Base-by-base conservation (phyloP, 2,113 vertebrate species). In the Tachysurus fulvidraco region DNA sequence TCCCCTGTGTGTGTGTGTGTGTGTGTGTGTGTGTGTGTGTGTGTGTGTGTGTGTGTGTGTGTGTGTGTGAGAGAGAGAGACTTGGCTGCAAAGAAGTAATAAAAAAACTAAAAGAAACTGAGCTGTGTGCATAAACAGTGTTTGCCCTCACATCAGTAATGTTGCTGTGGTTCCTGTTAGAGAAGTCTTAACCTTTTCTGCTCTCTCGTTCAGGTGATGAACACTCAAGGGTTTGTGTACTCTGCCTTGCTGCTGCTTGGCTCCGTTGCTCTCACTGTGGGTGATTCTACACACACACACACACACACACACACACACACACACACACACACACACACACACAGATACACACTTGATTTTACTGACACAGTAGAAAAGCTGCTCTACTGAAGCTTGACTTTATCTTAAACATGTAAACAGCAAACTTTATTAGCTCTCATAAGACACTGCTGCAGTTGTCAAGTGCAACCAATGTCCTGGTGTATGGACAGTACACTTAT, bases 241-340 rank as follows among this genome's bases (percentile, higher is more conserved):
- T 99, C 98, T 0, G 97, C 99, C 91, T 96, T 95, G 76, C 95
- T 99, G 92, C 91, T 99, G 79, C 94, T 99, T 91, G 98, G 97
- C 88, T 99, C 98, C 0, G 98, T 99, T 23, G 97, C 96, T 65
- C 96, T 99, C 85, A 98, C 98, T 0, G 98, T 99, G 94, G 97
- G 98, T 95, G 87, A 14, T 82, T 46, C 1, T 2, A 52, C 46
- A 12, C 62, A 82, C 41, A 17, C 57, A 16, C 59, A 14, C 44
- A 54, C 57, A 71, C 82, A 19, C 57, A 62, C 55, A 44, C 28
- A 59, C 54, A 12, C 62, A 85, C 28, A 36, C 82, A 74, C 57
- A n/a, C 71, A 85, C 36, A 54, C 62, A 14, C 13, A 3, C 25
- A 55, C 50, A n/a, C n/a, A n/a, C n/a, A n/a, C n/a, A n/a, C n/a